Percentiles rank a stretch among this genome's conserved stretches.
These are phyloP conservation scores for Hirudo medicinalis DNA, from an alignment of 1,140 invertebrate genomes.

Conservation along the genomic window DNA sequence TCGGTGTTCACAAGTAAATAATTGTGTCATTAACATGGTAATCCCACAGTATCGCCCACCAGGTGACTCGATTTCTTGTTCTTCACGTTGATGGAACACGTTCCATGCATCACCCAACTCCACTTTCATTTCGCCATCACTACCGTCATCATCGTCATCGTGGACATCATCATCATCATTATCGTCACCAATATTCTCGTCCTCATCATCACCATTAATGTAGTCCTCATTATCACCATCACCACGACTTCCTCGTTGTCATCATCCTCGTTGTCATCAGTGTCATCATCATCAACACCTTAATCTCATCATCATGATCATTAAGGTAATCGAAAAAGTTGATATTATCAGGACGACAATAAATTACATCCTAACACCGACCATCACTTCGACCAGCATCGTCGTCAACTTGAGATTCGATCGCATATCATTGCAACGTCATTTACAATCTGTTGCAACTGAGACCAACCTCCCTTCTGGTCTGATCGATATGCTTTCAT, in stretches of 20 bases:
- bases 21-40: too few species aligned
- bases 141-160: neutral
- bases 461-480: too few species aligned
- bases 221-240: neutral
- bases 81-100: neutral
- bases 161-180: neutral
- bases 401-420: too few species aligned
- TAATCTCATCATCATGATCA: neutral
- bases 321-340: neutral
- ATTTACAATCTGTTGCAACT: too few species aligned
- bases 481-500: neutral
- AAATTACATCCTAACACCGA: too few species aligned
- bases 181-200: neutral
- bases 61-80: too few species aligned
- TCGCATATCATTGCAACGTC: too few species aligned
- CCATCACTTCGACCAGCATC: too few species aligned
- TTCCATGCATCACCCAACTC: neutral
- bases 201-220: neutral
- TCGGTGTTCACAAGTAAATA: too few species aligned
- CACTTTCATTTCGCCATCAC: neutral
- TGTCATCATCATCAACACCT: neutral
- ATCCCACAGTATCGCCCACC: too few species aligned
- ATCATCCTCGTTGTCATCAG: neutral
- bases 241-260: neutral
- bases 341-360: neutral